Evolutionary conservation across 2,797 vertebrate genomes (phyloP), one percentile per base, ranked within the genome.

Genomic region (Allobates femoralis): DNA sequence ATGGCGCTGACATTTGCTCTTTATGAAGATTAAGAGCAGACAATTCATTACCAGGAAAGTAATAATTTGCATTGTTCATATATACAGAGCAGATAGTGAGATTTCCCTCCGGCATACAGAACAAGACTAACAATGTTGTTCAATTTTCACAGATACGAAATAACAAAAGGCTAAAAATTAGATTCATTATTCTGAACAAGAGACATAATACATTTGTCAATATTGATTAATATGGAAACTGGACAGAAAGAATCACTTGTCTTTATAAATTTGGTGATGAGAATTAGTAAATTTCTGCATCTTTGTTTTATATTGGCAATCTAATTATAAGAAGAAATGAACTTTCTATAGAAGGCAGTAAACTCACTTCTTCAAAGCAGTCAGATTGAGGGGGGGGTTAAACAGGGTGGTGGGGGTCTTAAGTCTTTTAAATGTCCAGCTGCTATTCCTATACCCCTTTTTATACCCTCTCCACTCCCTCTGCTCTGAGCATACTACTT

Each of bases 51-150:
- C 71, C 37, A 21, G 41, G 71, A 1, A 73, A 73, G 8, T 41
- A 37, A 69, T 73, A 73, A 19, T 73, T 74, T 74, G 71, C 41
- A 74, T 74, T 74, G 71, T 74, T 74, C 71, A 74, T 15, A 74
- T 50, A 30, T 28, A 66, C 26, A 74, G 41, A 74, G 26, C 37
- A 50, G 37, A 74, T 50, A 15, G 23, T 26, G 37, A 74, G 71
- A 74, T 74, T 74, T 50, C 71, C 41, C 71, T 74, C 10, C n/a
- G 37, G 71, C 23, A 16, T 26, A 50, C 1, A 50, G 71, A 74
- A 50, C 37, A 50, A 74, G 71, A 41, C 23, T n/a, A n/a, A 74
- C 69, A 74, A 50, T 37, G 4, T 15, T 16, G 30, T 37, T 41
- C 67, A 7, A 41, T 46, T 73, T 46, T 37, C 23, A 14, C 23